phyloP scores from a whole-genome alignment of 1,140 invertebrate species.

The Wiebesia pumilae region DNA sequence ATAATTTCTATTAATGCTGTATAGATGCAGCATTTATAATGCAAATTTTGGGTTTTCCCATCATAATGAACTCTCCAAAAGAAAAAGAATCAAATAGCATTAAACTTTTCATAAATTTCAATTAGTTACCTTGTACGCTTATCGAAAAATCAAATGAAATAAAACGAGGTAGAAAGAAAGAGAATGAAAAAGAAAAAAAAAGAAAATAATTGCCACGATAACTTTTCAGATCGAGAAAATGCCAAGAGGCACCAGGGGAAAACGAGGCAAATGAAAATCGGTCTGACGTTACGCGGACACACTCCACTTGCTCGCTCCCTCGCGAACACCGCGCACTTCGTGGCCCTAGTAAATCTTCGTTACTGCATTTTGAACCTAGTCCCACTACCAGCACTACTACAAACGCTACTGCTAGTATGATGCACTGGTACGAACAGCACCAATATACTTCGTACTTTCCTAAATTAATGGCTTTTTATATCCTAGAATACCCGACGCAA shows the following conservation, averaged over 20 bases:
- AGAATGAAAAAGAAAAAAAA: neutral
- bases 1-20: too few species aligned
- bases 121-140: neutral
- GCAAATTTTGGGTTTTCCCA: too few species aligned
- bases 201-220: constrained; percentile 22
- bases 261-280: constrained; percentile 43
- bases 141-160: neutral
- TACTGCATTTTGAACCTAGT: constrained; percentile 28
- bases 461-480: constrained; percentile 49
- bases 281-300: constrained; percentile 37
- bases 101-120: constrained; percentile 24
- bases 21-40: too few species aligned
- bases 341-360: constrained; percentile 47
- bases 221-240: constrained; percentile 40
- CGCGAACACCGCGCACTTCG: neutral
- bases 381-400: neutral
- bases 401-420: neutral
- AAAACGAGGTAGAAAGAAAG: neutral
- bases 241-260: neutral
- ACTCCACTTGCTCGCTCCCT: constrained; percentile 43
- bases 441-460: constrained; percentile 23
- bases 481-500: constrained; percentile 34
- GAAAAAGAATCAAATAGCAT: neutral
- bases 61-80: neutral
- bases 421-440: neutral